A percentile compares a stretch with the other conserved stretches of the same genome.
Conservation (phyloP, 30 jellyfish, hydroid and myxozoan genomes). For the Phacellophora camtschatica region DNA sequence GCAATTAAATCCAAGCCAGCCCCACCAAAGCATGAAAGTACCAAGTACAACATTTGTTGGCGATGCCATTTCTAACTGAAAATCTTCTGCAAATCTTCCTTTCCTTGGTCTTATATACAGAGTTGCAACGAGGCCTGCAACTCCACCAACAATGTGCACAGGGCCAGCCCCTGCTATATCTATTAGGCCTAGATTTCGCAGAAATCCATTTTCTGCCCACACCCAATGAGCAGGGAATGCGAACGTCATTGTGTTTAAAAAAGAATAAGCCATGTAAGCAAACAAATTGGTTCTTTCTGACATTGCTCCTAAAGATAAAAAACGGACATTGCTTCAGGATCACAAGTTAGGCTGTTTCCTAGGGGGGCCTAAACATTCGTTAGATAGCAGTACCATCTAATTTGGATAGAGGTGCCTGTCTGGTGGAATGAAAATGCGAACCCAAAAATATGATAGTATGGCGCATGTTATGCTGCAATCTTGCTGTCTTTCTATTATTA, state of each 20-base stretch:
- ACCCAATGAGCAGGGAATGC: slow-evolving; percentile 90
- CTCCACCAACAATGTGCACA: slow-evolving; percentile 83
- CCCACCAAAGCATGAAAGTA: slow-evolving; percentile 91
- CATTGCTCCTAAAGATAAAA: slow-evolving; percentile 69
- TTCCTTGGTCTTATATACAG: slow-evolving; percentile 68
- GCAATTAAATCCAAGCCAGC: slow-evolving; percentile 92
- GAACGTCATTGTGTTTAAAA: slow-evolving; percentile 58
- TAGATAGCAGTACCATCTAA: no score
- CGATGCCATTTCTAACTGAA: slow-evolving; percentile 44
- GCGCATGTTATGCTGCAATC: no score
- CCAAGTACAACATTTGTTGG: slow-evolving; percentile 84
- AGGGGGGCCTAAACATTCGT: no score
- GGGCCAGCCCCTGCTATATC: slow-evolving; percentile 94
- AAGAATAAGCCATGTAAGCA: slow-evolving; percentile 79
- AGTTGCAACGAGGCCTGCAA: slow-evolving; percentile 76
- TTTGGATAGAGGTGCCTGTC: no score
- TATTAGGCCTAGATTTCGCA: slow-evolving; percentile 62
- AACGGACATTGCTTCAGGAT: not conserved
- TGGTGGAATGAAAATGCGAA: no score
- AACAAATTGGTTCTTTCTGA: slow-evolving; percentile 76
- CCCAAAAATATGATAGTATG: no score
- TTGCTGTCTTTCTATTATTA: no score
- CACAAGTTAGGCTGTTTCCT: no score
- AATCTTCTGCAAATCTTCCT: slow-evolving; percentile 13
- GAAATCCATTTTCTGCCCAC: slow-evolving; percentile 77